Conservation (phyloP, 2,113 vertebrate genomes). For the Recurvirostra avosetta region DNA sequence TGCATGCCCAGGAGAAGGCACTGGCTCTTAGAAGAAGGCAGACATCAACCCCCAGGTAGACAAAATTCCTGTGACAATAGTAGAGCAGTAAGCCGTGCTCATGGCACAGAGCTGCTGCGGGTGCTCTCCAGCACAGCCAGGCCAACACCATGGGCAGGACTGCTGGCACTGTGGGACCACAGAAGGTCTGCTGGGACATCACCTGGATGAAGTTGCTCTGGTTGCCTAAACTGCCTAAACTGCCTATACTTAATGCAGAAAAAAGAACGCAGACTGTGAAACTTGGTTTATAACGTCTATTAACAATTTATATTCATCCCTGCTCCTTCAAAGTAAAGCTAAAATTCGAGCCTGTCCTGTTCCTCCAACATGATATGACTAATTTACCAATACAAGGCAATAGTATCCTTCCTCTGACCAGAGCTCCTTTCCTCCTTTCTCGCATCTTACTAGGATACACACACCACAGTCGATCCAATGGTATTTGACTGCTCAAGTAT, state of each 20-base stretch:
- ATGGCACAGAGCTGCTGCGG: not conserved
- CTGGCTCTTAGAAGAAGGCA: not conserved
- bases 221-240: not conserved
- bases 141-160: fast-evolving
- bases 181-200: not conserved
- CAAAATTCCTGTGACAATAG: not conserved
- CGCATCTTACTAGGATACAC: not conserved
- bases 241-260: not conserved
- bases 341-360: not conserved
- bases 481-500: not conserved
- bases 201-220: not conserved
- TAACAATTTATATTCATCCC: not conserved
- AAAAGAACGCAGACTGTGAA: not conserved
- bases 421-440: not conserved
- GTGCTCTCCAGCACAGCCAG: not conserved
- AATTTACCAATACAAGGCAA: not conserved
- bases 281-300: not conserved
- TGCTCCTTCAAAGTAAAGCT: not conserved
- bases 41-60: not conserved
- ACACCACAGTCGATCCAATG: not conserved
- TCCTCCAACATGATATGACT: not conserved
- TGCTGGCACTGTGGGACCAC: fast-evolving
- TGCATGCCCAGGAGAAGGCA: not conserved
- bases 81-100: not conserved
- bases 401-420: not conserved